phyloP scores from a whole-genome alignment of 2,888 invertebrate species.

The Philaethria dido region DNA sequence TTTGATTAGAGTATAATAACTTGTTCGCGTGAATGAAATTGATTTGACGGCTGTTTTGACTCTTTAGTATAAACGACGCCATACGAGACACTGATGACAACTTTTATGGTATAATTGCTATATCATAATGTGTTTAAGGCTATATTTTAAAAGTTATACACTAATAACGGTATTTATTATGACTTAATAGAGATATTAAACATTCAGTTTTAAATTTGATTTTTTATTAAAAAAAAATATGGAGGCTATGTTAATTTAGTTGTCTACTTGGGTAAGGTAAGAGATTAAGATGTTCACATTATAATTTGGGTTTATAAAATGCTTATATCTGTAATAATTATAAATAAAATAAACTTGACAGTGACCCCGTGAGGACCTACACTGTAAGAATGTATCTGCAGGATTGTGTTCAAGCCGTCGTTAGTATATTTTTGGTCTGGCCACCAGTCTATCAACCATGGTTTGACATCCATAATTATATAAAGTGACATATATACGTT shows the following conservation, averaged over 20 bases:
- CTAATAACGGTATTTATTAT: constrained; percentile 8
- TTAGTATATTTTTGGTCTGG: too few relatives aligned
- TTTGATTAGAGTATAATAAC: constrained; percentile 81
- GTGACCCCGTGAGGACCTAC: too few relatives aligned
- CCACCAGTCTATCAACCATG: too few relatives aligned
- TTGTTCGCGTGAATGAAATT: constrained; percentile 81
- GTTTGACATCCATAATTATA: too few relatives aligned
- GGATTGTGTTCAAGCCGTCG: too few relatives aligned
- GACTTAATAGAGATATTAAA: constrained; percentile 1
- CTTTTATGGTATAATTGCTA: constrained; percentile 47
- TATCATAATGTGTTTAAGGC: constrained; percentile 36
- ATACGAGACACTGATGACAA: constrained; percentile 48
- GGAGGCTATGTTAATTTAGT: too few relatives aligned
- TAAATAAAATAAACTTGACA: too few relatives aligned
- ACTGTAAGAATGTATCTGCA: too few relatives aligned
- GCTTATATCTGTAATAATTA: too few relatives aligned
- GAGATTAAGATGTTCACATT: background rate
- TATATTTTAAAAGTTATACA: constrained; percentile 7
- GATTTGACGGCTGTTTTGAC: constrained; percentile 77
- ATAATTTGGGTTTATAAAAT: too few relatives aligned
- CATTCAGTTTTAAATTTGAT: background rate
- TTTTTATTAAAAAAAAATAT: background rate
- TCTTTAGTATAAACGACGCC: constrained; percentile 49
- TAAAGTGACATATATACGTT: too few relatives aligned
- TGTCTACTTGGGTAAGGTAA: background rate